Evolutionary conservation across 2,113 vertebrate genomes (phyloP), one percentile per base, ranked within the genome.

Genomic region (Anthoscopus minutus): DNA sequence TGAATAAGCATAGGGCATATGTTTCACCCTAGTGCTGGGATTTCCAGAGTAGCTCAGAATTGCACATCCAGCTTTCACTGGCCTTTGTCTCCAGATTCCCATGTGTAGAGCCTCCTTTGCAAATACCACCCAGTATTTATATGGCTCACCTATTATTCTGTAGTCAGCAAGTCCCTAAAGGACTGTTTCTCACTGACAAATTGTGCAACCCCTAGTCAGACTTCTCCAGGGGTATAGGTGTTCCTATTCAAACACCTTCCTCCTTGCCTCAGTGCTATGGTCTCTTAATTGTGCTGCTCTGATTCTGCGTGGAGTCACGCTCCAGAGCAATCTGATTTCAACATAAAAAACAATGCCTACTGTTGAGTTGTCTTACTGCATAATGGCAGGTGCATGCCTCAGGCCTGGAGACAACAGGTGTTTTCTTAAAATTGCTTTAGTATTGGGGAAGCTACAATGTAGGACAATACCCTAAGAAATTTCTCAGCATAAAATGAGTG

Each of bases 41-140:
- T 93, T 93, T 79, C 66, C 81, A 57, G 18, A 30, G 12, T 35
- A 65, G 37, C n/a, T 67, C 0, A 31, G 21, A 9, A 15, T 42
- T 65, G 9, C 11, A 9, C 15, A 15, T 31, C 65, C 51, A 38
- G 11, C 13, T 92, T 78, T 78, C 33, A 3, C 6, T 54, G 42
- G 19, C 23, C 31, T 66, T 50, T 33, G 15, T 47, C 38, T 31
- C 17, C 11, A 12, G 3, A 4, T 10, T 94, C 9, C 10, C 14
- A 15, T 17, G 18, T 5, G 7, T 3, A 40, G 4, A 53, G 15
- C 7, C 42, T 87, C 28, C 25, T 76, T 31, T 51, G 70, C 48
- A 91, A 91, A 47, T 0, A 1, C 37, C 21, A 30, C 23, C 0
- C 0, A 0, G 33, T n/a, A 24, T 86, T 60, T 47, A 7, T 38